Evolutionary conservation across 2,797 vertebrate species (phyloP).

Genomic region (Trichosurus vulpecula): DNA sequence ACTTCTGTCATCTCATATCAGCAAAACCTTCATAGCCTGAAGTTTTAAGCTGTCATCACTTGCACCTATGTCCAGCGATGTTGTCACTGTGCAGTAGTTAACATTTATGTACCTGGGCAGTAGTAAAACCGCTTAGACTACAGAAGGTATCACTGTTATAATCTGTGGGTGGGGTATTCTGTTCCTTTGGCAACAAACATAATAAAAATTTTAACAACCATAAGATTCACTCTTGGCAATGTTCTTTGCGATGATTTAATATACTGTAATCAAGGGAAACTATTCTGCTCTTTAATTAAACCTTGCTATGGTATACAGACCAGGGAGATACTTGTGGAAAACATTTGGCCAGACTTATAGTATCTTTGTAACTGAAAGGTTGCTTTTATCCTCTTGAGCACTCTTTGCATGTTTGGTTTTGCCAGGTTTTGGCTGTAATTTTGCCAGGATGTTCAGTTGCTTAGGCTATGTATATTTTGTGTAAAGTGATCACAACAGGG

Average conservation of each 20-base stretch:
- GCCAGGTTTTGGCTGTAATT: not conserved
- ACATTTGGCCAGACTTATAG: constrained; percentile 59
- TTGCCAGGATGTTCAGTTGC: constrained; percentile 74
- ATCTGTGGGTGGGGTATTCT: constrained; percentile 74
- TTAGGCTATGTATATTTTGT: constrained; percentile 80
- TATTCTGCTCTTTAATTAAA: constrained; percentile 68
- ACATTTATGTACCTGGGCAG: constrained; percentile 62
- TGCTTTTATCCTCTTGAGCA: not conserved
- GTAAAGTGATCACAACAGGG: constrained; percentile 77
- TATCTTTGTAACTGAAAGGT: constrained; percentile 13
- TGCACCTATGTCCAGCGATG: not conserved
- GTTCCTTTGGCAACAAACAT: constrained; percentile 80
- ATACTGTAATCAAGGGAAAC: constrained; percentile 78
- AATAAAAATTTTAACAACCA: constrained; percentile 75
- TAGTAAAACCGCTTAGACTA: constrained; percentile 51
- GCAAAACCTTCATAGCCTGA: not conserved
- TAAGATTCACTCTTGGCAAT: constrained; percentile 76
- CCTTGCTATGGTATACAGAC: constrained; percentile 71
- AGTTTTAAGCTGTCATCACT: constrained; percentile 1
- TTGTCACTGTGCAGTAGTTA: constrained; percentile 3
- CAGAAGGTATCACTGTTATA: constrained; percentile 64
- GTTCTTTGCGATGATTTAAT: constrained; percentile 73
- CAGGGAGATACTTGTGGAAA: constrained; percentile 75
- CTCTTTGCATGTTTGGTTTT: rapidly evolving
- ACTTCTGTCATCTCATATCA: not conserved